phyloP scores from a whole-genome alignment of 1,140 invertebrate species.

The Odontomachus brunneus region DNA sequence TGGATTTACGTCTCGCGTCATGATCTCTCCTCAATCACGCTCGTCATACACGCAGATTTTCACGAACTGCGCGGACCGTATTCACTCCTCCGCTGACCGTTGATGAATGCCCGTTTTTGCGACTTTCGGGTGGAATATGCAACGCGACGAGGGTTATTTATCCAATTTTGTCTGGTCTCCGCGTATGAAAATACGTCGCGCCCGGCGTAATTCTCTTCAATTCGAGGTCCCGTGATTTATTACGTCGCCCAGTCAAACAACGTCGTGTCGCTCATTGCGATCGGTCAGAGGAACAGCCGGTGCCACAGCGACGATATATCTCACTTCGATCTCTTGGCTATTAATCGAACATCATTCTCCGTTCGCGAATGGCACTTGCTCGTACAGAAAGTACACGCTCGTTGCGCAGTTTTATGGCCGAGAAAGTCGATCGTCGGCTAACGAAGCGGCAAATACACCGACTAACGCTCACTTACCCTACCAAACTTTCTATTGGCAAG shows the following conservation, averaged over 20 bases:
- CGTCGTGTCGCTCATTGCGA: neutral
- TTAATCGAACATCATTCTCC: constrained; percentile 23
- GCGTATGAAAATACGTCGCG: too few species aligned
- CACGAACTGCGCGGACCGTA: too few species aligned
- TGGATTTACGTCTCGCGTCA: too few species aligned
- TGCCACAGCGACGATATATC: neutral
- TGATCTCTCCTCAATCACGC: too few species aligned
- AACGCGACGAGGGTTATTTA: too few species aligned
- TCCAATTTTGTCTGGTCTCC: too few species aligned
- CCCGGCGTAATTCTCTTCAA: too few species aligned
- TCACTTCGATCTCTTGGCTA: neutral
- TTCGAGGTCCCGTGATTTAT: neutral
- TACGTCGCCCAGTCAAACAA: neutral
- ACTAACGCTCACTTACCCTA: constrained; percentile 30
- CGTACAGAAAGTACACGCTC: neutral
- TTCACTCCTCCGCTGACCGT: neutral
- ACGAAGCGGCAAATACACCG: constrained; percentile 35
- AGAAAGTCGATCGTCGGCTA: constrained; percentile 27
- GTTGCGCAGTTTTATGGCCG: constrained; percentile 14
- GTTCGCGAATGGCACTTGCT: constrained; percentile 25
- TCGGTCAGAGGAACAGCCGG: neutral
- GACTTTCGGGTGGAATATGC: neutral
- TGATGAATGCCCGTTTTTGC: neutral
- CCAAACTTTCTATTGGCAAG: constrained; percentile 56
- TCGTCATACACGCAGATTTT: too few species aligned